phyloP scores from a whole-genome alignment of 1,140 invertebrate genomes.

The Spodoptera litura region DNA sequence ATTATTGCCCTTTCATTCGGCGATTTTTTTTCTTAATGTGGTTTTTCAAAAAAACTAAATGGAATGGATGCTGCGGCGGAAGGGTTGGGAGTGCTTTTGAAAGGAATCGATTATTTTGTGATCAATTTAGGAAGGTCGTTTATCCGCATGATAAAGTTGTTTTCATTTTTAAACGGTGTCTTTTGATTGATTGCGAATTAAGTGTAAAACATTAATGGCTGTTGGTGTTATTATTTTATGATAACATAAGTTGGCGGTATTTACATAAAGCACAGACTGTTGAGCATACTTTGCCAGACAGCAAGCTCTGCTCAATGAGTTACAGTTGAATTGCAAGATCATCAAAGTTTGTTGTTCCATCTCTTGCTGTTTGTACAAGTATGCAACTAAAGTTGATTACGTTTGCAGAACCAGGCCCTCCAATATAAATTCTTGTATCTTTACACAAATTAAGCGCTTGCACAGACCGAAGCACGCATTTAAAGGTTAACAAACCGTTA shows the following conservation, averaged over 20 bases:
- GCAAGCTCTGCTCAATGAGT: constrained; percentile 10
- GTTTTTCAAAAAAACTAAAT: constrained; percentile 39
- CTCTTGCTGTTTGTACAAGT: constrained; percentile 22
- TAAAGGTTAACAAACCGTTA: constrained; percentile 62
- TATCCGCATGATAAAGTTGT: not conserved
- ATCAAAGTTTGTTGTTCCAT: constrained; percentile 29
- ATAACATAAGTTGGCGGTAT: not conserved
- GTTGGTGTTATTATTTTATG: not conserved
- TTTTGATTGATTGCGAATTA: not conserved
- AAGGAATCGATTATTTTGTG: constrained; percentile 28
- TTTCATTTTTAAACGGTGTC: not conserved
- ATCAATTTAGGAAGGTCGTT: constrained; percentile 11
- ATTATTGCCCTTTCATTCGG: constrained; percentile 41
- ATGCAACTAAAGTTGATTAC: constrained; percentile 27
- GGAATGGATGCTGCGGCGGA: constrained; percentile 22
- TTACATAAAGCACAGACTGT: not conserved
- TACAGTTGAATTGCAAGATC: constrained; percentile 1
- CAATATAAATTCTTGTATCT: constrained; percentile 38
- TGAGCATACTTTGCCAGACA: not conserved
- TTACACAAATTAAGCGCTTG: constrained; percentile 39
- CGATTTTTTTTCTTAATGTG: constrained; percentile 43
- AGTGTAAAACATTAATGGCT: not conserved
- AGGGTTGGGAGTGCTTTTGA: constrained; percentile 30
- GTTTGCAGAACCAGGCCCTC: constrained; percentile 15
- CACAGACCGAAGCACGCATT: constrained; percentile 53